These are phyloP conservation scores for Aphis gossypii DNA, from an alignment of 1,140 invertebrate genomes.

Conservation along the genomic window DNA sequence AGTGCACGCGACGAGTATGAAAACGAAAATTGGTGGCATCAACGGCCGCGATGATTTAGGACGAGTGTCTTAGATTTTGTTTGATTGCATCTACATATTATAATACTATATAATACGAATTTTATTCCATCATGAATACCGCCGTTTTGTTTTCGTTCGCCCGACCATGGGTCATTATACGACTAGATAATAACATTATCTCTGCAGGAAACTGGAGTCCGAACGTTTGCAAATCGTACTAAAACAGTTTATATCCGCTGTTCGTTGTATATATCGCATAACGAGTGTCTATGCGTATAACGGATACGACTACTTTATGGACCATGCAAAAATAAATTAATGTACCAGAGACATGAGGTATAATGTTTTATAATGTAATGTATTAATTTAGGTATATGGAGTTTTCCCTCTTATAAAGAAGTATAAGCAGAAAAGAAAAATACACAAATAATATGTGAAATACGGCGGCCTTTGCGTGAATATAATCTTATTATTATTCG, in stretches of 20 bases:
- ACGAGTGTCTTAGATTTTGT: background rate
- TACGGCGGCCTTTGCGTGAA: background rate
- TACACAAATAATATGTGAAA: background rate
- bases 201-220: background rate
- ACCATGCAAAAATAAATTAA: slow-evolving; percentile 8
- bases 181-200: background rate
- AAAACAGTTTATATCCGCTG: background rate
- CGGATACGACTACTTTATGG: background rate
- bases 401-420: background rate
- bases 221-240: background rate
- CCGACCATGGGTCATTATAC: background rate
- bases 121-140: background rate
- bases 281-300: background rate
- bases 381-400: background rate
- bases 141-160: background rate
- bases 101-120: background rate
- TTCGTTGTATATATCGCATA: background rate
- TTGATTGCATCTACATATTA: background rate
- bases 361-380: background rate
- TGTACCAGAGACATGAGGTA: background rate
- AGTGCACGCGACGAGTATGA: background rate
- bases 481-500: background rate
- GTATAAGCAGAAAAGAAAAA: background rate
- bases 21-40: background rate
- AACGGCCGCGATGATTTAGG: background rate